Conservation (phyloP, 2,113 vertebrate species). For the Petromus typicus region DNA sequence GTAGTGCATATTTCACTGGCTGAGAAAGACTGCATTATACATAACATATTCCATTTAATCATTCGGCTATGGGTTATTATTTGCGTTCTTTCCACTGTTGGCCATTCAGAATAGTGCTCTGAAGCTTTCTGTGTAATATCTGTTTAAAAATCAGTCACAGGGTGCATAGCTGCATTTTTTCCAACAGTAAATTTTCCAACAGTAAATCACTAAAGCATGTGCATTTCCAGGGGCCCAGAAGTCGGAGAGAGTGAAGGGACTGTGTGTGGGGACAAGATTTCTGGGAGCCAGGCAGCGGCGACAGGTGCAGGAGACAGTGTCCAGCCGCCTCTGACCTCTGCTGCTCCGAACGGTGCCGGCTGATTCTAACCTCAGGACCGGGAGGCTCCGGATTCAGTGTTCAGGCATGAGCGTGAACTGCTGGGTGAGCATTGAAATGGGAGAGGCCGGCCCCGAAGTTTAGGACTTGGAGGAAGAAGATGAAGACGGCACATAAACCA, state of each 20-base stretch:
- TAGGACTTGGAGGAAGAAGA: not conserved
- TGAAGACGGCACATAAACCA: not conserved
- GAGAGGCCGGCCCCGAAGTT: not conserved
- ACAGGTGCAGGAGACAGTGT: not conserved
- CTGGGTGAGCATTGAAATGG: not conserved
- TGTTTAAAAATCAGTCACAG: not conserved
- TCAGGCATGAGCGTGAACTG: not conserved
- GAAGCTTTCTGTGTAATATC: not conserved
- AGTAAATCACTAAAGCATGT: not conserved
- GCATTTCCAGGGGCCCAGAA: not conserved
- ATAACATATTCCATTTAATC: not conserved
- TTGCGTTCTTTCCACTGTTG: not conserved
- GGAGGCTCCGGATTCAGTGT: not conserved
- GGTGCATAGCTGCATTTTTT: not conserved
- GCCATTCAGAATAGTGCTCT: not conserved
- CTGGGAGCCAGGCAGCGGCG: not conserved
- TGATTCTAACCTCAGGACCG: not conserved
- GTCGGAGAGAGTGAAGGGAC: not conserved
- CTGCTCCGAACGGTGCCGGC: fast-evolving
- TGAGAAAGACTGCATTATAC: not conserved
- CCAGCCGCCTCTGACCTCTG: not conserved
- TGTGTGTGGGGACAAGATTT: not conserved
- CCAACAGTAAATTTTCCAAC: not conserved
- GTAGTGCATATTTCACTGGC: not conserved
- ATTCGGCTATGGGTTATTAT: not conserved